Conservation (phyloP, 64 coral and sea anemone species). For the Dendrophyllia cribrosa region DNA sequence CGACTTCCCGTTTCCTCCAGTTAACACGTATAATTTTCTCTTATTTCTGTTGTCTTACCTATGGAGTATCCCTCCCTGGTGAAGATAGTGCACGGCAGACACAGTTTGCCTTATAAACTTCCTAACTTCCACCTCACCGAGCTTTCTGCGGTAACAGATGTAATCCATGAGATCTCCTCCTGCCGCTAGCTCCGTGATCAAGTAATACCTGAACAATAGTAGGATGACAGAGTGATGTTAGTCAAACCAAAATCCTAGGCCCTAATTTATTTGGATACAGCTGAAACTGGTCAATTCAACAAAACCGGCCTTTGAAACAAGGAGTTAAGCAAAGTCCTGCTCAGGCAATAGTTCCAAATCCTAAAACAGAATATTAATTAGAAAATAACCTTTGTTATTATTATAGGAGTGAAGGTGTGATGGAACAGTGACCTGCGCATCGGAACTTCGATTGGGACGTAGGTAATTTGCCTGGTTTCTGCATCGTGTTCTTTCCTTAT, state of each 20-base stretch:
- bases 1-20: background rate
- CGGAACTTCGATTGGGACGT: too few species aligned
- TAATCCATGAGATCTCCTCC: slow-evolving; percentile 99
- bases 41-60: slow-evolving; percentile 53
- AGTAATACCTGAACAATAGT: slow-evolving; percentile 78
- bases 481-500: too few species aligned
- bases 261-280: background rate
- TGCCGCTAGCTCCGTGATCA: slow-evolving; percentile 88
- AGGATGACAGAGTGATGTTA: background rate
- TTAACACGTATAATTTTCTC: background rate
- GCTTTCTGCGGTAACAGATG: slow-evolving; percentile 94
- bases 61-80: slow-evolving; percentile 93
- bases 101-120: slow-evolving; percentile 95
- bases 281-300: too few species aligned
- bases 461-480: too few species aligned
- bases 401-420: too few species aligned
- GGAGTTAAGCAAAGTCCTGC: too few species aligned
- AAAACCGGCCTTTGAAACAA: too few species aligned
- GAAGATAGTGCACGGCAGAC: slow-evolving; percentile 95
- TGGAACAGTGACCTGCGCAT: too few species aligned
- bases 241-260: background rate
- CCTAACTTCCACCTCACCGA: slow-evolving; percentile 95
- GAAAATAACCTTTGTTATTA: too few species aligned
- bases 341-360: too few species aligned
- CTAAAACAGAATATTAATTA: too few species aligned